These are phyloP conservation scores for Lycaon pictus DNA, from an alignment of 2,113 vertebrate genomes.

Conservation along the genomic window DNA sequence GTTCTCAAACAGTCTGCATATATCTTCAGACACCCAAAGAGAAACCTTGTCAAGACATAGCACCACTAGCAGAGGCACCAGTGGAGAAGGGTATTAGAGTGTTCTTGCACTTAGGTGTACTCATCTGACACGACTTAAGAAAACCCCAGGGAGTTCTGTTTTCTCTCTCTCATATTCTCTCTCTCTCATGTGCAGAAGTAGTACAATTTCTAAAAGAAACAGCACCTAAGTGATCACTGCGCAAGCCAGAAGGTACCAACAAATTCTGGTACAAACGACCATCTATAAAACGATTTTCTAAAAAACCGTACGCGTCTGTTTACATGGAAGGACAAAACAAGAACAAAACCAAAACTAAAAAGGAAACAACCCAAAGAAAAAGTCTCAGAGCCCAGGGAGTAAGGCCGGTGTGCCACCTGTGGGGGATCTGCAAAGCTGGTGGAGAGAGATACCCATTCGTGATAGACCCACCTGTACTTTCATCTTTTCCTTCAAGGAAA, in stretches of 20 bases:
- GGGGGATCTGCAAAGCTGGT: neutral
- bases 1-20: slow-evolving; percentile 65
- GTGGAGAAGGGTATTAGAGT: neutral
- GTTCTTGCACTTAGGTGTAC: neutral
- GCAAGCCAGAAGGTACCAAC: neutral
- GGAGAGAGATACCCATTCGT: neutral
- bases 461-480: neutral
- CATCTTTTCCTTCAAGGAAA: neutral
- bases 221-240: neutral
- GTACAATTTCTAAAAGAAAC: neutral
- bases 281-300: neutral
- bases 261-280: neutral
- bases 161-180: neutral
- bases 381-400: neutral
- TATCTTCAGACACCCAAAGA: slow-evolving; percentile 57
- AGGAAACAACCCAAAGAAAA: neutral
- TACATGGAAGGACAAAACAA: neutral
- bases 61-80: neutral
- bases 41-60: slow-evolving; percentile 46
- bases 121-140: slow-evolving; percentile 33
- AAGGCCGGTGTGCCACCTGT: neutral
- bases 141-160: neutral
- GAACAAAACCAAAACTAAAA: neutral
- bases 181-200: neutral
- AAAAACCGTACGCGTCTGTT: neutral